These are phyloP conservation scores for Trypoxylus dichotomus DNA, from an alignment of 1,140 invertebrate species.

Conservation along the genomic window DNA sequence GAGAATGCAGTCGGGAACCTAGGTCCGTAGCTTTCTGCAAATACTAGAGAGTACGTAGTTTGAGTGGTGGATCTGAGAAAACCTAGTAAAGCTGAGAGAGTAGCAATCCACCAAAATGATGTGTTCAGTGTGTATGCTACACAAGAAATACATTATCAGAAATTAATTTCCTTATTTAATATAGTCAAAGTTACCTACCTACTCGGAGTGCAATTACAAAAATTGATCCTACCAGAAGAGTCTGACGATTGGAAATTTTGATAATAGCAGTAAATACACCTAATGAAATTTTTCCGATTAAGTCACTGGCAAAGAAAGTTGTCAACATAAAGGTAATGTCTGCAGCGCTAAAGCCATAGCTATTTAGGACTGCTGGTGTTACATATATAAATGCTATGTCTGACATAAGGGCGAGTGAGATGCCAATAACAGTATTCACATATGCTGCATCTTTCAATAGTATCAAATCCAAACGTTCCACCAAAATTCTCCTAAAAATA, in stretches of 20 bases:
- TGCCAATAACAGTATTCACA: conserved; percentile 45
- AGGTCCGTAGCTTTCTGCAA: conserved; percentile 22
- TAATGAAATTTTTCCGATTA: conserved; percentile 41
- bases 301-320: conserved; percentile 43
- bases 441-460: conserved; percentile 45
- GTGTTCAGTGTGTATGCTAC: conserved; percentile 2
- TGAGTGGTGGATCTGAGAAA: conserved; percentile 29
- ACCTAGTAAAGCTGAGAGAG: background rate
- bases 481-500: conserved; percentile 34
- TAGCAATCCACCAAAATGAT: conserved; percentile 22
- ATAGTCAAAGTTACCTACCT: conserved; percentile 41
- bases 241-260: conserved; percentile 41
- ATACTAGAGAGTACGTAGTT: conserved; percentile 13
- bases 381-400: conserved; percentile 46
- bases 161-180: conserved; percentile 46
- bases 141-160: background rate
- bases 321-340: conserved; percentile 43
- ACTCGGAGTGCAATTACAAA: conserved; percentile 41
- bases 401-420: conserved; percentile 41
- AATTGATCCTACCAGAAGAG: conserved; percentile 39
- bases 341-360: conserved; percentile 38
- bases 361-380: conserved; percentile 44
- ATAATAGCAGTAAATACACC: conserved; percentile 40
- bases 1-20: conserved; percentile 30
- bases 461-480: conserved; percentile 40